Conservation (phyloP, 2,888 invertebrate species). For the Latrodectus hesperus region DNA sequence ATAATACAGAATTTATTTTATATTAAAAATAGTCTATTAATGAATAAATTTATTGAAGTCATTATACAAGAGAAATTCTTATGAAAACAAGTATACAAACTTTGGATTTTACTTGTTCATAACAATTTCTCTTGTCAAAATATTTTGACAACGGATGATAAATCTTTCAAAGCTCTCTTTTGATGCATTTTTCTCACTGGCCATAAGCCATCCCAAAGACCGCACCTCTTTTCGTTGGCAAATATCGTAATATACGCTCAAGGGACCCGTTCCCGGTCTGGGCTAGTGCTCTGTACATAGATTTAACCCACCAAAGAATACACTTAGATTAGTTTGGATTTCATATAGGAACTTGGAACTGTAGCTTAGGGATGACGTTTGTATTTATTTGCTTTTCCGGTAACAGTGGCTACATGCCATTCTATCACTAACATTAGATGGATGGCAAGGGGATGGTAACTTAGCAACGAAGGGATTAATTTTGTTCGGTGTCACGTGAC, state of each 20-base stretch:
- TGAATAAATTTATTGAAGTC: no score
- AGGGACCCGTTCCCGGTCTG: background rate
- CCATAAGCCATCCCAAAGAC: no score
- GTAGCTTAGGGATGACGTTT: slow-evolving; percentile 10
- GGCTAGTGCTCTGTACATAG: background rate
- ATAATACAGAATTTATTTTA: no score
- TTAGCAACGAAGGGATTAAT: slow-evolving; percentile 54
- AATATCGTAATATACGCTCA: background rate
- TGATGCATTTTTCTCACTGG: no score
- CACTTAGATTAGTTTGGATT: background rate
- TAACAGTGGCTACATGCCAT: background rate
- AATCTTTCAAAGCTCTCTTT: no score
- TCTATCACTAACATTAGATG: slow-evolving; percentile 18
- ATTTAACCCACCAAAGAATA: background rate
- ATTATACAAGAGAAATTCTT: no score
- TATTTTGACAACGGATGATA: no score
- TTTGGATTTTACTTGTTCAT: no score
- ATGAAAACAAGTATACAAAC: no score
- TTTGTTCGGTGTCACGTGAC: slow-evolving; percentile 31
- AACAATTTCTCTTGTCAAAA: no score
- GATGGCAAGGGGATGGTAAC: slow-evolving; percentile 6
- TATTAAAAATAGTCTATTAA: no score
- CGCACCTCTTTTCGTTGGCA: no score
- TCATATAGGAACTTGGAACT: background rate
- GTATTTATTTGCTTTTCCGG: slow-evolving; percentile 17